These are phyloP conservation scores for Phrynocephalus forsythii DNA, from an alignment of 2,797 vertebrate species.

Conservation along the genomic window DNA sequence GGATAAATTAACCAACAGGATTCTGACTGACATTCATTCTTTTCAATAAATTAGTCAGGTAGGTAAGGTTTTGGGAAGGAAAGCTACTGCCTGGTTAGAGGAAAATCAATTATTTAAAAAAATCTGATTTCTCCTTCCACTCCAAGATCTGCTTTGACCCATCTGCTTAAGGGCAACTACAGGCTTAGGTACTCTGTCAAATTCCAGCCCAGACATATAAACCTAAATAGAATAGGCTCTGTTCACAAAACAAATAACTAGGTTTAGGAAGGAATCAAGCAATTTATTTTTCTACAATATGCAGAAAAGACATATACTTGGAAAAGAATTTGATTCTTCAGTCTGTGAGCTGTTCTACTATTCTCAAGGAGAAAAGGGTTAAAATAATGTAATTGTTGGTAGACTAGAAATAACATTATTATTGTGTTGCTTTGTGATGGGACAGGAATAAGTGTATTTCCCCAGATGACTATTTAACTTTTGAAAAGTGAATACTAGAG, in stretches of 20 bases:
- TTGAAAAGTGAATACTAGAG: neutral
- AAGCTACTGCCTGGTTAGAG: too few species aligned
- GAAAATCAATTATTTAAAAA: too few species aligned
- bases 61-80: too few species aligned
- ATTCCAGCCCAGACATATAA: neutral
- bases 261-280: neutral
- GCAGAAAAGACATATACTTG: neutral
- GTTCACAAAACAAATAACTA: neutral
- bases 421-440: neutral
- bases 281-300: neutral
- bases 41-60: too few species aligned
- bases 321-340: neutral
- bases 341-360: neutral
- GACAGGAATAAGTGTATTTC: neutral
- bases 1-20: too few species aligned
- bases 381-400: neutral
- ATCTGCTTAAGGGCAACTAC: neutral
- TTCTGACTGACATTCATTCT: too few species aligned
- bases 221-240: neutral
- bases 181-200: neutral
- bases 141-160: neutral
- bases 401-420: neutral
- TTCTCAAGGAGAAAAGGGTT: neutral
- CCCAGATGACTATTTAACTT: neutral
- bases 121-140: too few species aligned